Percentiles rank a stretch among this genome's conserved stretches.
Conservation (phyloP, 2,797 vertebrate genomes). For the Melanotaenia maccullochi region DNA sequence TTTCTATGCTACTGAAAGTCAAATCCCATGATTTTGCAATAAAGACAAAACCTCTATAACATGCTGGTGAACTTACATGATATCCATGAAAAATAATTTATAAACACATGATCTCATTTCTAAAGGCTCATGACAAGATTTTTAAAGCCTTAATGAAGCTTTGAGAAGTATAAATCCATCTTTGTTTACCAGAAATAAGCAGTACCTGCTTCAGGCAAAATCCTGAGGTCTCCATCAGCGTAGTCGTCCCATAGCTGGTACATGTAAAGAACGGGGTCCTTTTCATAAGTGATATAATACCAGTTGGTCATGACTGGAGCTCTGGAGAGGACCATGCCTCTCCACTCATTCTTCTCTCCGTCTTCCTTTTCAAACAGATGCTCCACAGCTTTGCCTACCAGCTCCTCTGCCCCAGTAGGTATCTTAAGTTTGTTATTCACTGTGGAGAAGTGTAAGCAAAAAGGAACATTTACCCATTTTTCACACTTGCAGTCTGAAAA, state of each 20-base stretch:
- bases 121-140: neutral
- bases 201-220: conserved; percentile 87
- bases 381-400: conserved; percentile 88
- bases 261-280: conserved; percentile 90
- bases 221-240: conserved; percentile 86
- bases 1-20: neutral
- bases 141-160: neutral
- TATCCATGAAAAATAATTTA: conserved; percentile 6
- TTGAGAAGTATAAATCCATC: conserved; percentile 13
- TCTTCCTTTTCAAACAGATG: conserved; percentile 89
- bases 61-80: conserved; percentile 31
- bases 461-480: neutral
- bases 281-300: conserved; percentile 90
- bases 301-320: conserved; percentile 89
- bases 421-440: conserved; percentile 87
- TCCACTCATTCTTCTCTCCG: conserved; percentile 88
- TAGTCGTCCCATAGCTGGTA: conserved; percentile 90
- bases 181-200: conserved; percentile 20
- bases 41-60: neutral
- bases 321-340: conserved; percentile 87
- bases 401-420: conserved; percentile 83
- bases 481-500: neutral
- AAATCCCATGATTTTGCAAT: neutral
- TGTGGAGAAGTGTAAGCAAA: conserved; percentile 35
- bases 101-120: neutral